A percentile compares a stretch with the other conserved stretches of the same genome.
These are phyloP conservation scores for Drosophila equinoxialis DNA, from an alignment of 1,140 invertebrate species.

Conservation along the genomic window DNA sequence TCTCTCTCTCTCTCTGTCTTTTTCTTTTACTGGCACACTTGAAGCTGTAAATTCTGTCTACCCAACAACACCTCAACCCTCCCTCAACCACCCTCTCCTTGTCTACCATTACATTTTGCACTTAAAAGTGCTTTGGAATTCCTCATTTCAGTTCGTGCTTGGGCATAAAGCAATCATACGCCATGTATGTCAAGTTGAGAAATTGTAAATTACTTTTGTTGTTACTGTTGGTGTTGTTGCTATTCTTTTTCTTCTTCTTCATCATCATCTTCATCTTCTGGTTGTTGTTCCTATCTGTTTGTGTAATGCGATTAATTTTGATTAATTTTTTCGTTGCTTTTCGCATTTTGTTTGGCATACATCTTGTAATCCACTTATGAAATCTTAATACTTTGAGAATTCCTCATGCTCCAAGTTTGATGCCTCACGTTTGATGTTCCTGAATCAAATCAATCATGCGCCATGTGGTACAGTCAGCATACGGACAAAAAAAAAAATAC, in stretches of 20 bases:
- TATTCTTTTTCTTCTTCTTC: background rate
- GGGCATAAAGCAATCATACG: conserved; percentile 61
- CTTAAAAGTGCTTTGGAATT: conserved; percentile 72
- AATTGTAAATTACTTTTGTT: conserved; percentile 65
- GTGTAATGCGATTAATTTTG: conserved; percentile 73
- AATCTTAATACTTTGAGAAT: conserved; percentile 51
- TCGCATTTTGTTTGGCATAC: conserved; percentile 1
- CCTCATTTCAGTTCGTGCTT: conserved; percentile 34
- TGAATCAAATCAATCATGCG: conserved; percentile 45
- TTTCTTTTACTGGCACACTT: no score
- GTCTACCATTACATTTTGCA: conserved; percentile 24
- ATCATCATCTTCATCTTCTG: background rate
- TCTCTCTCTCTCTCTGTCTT: background rate
- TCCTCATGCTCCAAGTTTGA: background rate
- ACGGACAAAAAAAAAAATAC: background rate
- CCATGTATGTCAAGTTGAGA: conserved; percentile 59
- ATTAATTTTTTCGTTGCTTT: conserved; percentile 54
- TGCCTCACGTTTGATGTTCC: conserved; percentile 1
- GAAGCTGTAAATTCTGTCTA: no score
- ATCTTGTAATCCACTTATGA: conserved; percentile 50
- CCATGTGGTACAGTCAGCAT: conserved; percentile 36
- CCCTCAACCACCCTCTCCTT: background rate
- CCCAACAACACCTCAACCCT: background rate
- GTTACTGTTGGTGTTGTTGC: conserved; percentile 3
- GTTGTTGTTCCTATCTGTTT: conserved; percentile 40